Percentiles rank a stretch among this genome's conserved stretches.
Evolutionary conservation across 64 coral and sea anemone species (phyloP).

Genomic region (Pocillopora verrucosa): DNA sequence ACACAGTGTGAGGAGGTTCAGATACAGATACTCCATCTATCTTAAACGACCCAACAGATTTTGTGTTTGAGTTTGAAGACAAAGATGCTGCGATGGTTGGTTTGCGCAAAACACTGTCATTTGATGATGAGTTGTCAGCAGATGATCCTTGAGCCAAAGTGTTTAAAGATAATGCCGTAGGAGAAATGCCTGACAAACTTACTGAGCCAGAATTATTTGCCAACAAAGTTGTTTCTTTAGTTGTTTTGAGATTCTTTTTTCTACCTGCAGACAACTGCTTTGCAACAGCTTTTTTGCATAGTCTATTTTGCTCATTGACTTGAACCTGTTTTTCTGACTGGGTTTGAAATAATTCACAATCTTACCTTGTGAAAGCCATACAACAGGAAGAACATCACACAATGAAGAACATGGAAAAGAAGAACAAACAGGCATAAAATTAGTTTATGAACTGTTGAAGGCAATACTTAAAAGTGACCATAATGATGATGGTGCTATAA

Average conservation of each 20-base stretch:
- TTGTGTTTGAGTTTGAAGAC: no score
- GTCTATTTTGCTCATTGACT: neutral
- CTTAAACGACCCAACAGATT: no score
- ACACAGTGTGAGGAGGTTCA: no score
- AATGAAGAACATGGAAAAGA: slow-evolving; percentile 16
- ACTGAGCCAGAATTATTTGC: neutral
- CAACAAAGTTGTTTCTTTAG: neutral
- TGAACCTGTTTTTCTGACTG: neutral
- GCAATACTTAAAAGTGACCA: no score
- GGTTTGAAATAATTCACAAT: slow-evolving; percentile 36
- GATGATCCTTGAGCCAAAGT: neutral
- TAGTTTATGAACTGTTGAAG: slow-evolving; percentile 13
- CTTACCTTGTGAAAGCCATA: slow-evolving; percentile 69
- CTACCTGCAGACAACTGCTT: neutral
- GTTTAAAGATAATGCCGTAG: neutral
- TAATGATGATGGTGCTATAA: neutral
- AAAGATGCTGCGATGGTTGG: no score
- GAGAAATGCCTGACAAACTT: no score
- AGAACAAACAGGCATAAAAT: slow-evolving; percentile 50
- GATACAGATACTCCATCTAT: no score
- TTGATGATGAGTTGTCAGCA: neutral
- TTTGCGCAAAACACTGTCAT: no score
- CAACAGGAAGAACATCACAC: slow-evolving; percentile 7
- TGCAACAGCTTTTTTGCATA: neutral
- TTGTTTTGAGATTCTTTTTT: neutral